Evolutionary conservation across 2,888 invertebrate species (phyloP), one percentile per base, ranked within the genome.

Genomic region (Campoletis raptor): DNA sequence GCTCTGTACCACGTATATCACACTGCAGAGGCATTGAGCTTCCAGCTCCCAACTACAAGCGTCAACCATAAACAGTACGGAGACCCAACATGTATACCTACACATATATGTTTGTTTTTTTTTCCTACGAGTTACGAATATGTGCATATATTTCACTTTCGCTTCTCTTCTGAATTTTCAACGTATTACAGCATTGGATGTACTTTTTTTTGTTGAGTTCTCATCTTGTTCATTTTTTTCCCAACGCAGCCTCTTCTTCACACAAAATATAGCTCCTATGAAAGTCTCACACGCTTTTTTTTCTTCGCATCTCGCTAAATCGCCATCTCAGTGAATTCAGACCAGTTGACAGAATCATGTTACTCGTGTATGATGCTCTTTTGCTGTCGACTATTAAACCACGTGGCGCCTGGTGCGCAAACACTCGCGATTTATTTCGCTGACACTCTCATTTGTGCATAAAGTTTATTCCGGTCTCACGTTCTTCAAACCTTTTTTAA

Each of bases 111-210:
- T 80, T 37, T 57, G 8, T 64, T 67, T 67, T 66, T 64, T 70
- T 70, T 70, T 54, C 42, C 40, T n/a, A 64, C 48, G 61, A 69
- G 77, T 45, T 57, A 77, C 61, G 82, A 61, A 82, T 61, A 77
- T 48, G 37, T 57, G 76, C 82, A 88, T 85, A 88, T 83, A 88
- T 86, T 88, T 78, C 88, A 91, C 90, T 91, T 92, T 91, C 88
- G 92, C 91, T 94, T 94, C 93, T 93, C 94, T 93, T 93, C 93
- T 93, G 93, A 94, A 94, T 94, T 93, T 92, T 89, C 85, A 84
- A 88, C 85, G 70, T 73, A 84, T 81, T 83, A 79, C 79, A 61
- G 57, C 54, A 85, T 80, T 79, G 66, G 69, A 81, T 67, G 45
- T 81, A 80, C 78, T 69, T 77, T 70, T 80, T 81, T 87, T 87